A percentile compares a stretch with the other conserved stretches of the same genome.
Evolutionary conservation across 2,888 invertebrate genomes (phyloP).

Genomic region (Drosophila monieri): DNA sequence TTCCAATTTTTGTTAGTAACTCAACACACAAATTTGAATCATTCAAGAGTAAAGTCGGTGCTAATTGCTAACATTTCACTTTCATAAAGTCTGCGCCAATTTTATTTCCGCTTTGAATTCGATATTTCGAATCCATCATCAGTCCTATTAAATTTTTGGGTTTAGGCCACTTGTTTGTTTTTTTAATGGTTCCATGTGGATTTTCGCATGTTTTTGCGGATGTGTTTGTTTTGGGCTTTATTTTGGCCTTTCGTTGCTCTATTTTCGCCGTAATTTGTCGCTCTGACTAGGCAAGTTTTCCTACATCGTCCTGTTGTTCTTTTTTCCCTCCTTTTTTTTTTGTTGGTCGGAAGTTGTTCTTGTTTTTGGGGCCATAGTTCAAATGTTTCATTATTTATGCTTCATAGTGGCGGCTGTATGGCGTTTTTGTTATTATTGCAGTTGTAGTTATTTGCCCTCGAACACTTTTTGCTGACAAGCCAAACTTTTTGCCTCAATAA

Average conservation of each 20-base stretch:
- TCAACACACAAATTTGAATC: neutral
- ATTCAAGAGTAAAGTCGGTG: neutral
- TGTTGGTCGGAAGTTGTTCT: conserved; percentile 12
- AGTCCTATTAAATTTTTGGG: conserved; percentile 36
- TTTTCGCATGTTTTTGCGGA: conserved; percentile 44
- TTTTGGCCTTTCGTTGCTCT: conserved; percentile 50
- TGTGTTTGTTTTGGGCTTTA: conserved; percentile 48
- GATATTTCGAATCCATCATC: conserved; percentile 17
- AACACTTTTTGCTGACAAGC: conserved; percentile 66
- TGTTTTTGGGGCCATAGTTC: conserved; percentile 33
- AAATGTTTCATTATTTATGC: conserved; percentile 74
- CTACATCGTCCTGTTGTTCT: neutral
- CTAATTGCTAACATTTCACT: neutral
- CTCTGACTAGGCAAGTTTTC: conserved; percentile 56
- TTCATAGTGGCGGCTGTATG: conserved; percentile 43
- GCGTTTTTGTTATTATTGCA: conserved; percentile 35
- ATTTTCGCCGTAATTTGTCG: conserved; percentile 57
- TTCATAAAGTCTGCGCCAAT: neutral
- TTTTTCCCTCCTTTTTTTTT: neutral
- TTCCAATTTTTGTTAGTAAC: too few relatives aligned
- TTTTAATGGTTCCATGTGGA: conserved; percentile 40
- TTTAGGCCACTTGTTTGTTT: conserved; percentile 12
- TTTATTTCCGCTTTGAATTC: conserved; percentile 13
- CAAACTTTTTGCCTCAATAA: conserved; percentile 65
- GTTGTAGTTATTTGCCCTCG: conserved; percentile 32